Base-by-base conservation (phyloP, 2,113 vertebrate genomes). In the Saguinus midas region DNA sequence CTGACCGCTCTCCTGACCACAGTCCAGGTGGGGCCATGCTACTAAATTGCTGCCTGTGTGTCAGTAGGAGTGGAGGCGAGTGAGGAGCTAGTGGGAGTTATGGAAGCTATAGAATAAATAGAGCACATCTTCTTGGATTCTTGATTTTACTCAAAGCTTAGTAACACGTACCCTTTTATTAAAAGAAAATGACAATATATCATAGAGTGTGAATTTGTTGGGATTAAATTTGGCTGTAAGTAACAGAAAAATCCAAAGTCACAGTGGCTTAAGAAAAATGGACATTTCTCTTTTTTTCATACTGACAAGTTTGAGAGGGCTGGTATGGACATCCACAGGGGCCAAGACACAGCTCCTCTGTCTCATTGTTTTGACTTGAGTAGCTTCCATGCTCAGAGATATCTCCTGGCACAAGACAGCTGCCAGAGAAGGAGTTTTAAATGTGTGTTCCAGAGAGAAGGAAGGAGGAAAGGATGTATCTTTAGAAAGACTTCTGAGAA, bases 111-210 rank as follows among this genome's bases (percentile, higher is more conserved):
- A 64, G 61, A 64, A 29, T 29, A 64, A 29, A 29, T 14, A 64
- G 0, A 64, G 61, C 27, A 64, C 27, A 72, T 27, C 82, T 75
- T 29, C 85, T 90, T 78, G 72, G 45, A 95, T 35, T 84, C 20
- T 1, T 82, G 87, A 81, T 37, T 68, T 79, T 37, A 75, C 48
- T 83, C 70, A 96, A 80, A 84, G 29, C 3, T 20, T 87, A 6
- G 57, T 45, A 37, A 68, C n/a, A 76, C 48, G 43, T 32, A 32
- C 3, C 85, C 11, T 17, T 81, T n/a, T 85, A 64, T 70, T 37
- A 93, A 57, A 85, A 93, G 64, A 79, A 94, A 94, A 73, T 70
- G 89, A 82, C 43, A 50, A 45, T 70, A 40, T 27, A 50, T 40
- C 83, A 57, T 11, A 76, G 32, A 10, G 43, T 87, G 23, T 40